Percentiles rank a stretch among this genome's conserved stretches.
phyloP scores from a whole-genome alignment of 2,888 invertebrate genomes.

The Hypercompe scribonia region DNA sequence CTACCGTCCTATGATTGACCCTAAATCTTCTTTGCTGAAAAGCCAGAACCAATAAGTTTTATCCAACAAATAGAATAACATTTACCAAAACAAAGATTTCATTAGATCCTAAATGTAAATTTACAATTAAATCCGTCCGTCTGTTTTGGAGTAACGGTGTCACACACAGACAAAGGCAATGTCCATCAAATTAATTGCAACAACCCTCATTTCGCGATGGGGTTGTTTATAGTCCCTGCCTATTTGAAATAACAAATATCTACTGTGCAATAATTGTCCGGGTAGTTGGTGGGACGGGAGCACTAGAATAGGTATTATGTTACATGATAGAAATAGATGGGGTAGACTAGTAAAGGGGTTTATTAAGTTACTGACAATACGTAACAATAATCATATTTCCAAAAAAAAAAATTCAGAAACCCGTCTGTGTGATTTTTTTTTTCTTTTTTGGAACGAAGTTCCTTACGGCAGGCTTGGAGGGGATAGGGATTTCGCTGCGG shows the following conservation, averaged over 20 bases:
- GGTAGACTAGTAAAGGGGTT: background rate
- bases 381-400: background rate
- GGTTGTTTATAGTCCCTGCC: slow-evolving; percentile 8
- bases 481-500: too few species aligned
- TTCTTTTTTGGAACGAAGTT: too few species aligned
- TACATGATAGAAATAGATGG: background rate
- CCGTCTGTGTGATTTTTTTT: too few species aligned
- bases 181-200: slow-evolving; percentile 17
- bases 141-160: slow-evolving; percentile 14
- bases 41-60: background rate
- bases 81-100: slow-evolving; percentile 5
- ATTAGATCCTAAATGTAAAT: slow-evolving; percentile 1
- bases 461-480: too few species aligned
- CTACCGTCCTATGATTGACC: background rate
- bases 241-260: slow-evolving; percentile 11
- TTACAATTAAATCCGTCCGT: slow-evolving; percentile 15
- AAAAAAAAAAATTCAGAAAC: too few species aligned
- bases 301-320: background rate
- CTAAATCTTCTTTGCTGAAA: background rate
- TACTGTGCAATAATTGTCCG: background rate
- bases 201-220: slow-evolving; percentile 8
- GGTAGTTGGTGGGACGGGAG: background rate
- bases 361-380: background rate
- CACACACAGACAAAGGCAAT: slow-evolving; percentile 18
- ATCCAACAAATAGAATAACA: background rate